Conservation (phyloP, 2,113 vertebrate species). For the Rhabdornis inornatus region DNA sequence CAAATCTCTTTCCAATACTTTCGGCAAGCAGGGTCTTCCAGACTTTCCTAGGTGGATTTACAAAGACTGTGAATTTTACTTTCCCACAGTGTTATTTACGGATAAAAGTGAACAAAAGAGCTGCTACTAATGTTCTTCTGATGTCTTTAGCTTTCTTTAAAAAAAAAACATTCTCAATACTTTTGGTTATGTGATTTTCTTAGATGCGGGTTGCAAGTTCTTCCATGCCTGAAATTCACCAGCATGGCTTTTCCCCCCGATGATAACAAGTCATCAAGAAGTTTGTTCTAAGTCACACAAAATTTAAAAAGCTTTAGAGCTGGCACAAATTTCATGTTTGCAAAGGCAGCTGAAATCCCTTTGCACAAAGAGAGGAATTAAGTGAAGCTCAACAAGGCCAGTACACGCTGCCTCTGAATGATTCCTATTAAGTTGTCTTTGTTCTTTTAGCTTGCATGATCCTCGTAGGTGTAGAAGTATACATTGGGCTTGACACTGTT, state of each 20-base stretch:
- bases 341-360: constrained; percentile 45
- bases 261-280: background rate
- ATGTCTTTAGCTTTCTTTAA: constrained; percentile 23
- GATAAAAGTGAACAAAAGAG: background rate
- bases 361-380: background rate
- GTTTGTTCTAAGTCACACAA: background rate
- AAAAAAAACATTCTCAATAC: background rate
- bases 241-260: background rate
- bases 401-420: background rate
- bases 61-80: background rate
- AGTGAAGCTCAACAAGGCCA: background rate
- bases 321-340: constrained; percentile 31
- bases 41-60: background rate
- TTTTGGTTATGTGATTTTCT: constrained; percentile 16
- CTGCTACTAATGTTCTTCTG: background rate
- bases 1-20: background rate
- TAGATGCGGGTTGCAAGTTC: background rate
- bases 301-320: constrained; percentile 43
- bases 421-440: background rate
- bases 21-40: background rate
- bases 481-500: background rate
- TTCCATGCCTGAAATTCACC: constrained; percentile 4
- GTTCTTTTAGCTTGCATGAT: background rate
- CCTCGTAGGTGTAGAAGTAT: background rate
- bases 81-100: background rate